These are phyloP conservation scores for Nematopogon swammerdamellus DNA, from an alignment of 2,888 invertebrate species.

Conservation along the genomic window DNA sequence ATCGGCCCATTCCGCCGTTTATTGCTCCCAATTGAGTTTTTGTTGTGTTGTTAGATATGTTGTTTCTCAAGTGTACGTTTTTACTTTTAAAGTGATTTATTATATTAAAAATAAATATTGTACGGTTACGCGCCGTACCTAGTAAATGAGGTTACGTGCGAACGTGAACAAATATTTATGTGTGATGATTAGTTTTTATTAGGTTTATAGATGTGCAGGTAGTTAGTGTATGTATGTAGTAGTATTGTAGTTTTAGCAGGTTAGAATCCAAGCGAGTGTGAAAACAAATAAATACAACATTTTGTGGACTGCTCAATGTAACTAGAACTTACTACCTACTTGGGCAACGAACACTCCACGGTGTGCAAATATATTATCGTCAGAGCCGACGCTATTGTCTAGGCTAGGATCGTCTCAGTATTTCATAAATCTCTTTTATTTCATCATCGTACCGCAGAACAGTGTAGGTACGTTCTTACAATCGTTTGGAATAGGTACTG, in stretches of 20 bases:
- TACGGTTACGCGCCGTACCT: not conserved
- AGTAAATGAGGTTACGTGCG: slow-evolving; percentile 15
- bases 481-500: too few species aligned
- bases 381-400: too few species aligned
- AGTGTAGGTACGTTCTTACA: too few species aligned
- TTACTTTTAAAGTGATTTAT: not conserved
- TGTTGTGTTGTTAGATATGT: slow-evolving; percentile 48
- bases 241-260: not conserved
- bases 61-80: slow-evolving; percentile 20
- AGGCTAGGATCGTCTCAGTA: too few species aligned
- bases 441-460: too few species aligned
- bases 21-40: slow-evolving; percentile 10
- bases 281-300: not conserved
- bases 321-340: not conserved
- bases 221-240: not conserved
- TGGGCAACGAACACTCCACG: too few species aligned
- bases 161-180: slow-evolving; percentile 48
- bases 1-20: not conserved
- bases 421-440: too few species aligned
- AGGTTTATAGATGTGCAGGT: slow-evolving; percentile 4
- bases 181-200: slow-evolving; percentile 45
- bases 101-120: not conserved
- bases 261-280: not conserved
- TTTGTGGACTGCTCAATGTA: not conserved
- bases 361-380: not conserved